Conservation (phyloP, 2,888 invertebrate species). For the Amphipyra berbera region DNA sequence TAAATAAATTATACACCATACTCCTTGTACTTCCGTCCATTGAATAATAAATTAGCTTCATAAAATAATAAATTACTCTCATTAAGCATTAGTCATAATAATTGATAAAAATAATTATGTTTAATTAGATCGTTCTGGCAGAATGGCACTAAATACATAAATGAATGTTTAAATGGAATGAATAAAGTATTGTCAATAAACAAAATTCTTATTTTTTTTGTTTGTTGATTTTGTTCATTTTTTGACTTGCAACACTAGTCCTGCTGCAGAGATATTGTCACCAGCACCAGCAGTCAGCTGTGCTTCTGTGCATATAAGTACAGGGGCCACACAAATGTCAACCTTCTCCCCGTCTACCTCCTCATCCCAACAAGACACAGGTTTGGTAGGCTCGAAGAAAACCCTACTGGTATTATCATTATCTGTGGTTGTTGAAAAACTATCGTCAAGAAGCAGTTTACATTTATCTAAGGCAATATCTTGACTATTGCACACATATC, state of each 20-base stretch:
- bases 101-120: conserved; percentile 24
- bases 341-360: conserved; percentile 84
- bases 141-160: conserved; percentile 55
- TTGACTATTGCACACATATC: conserved; percentile 94
- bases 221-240: conserved; percentile 67
- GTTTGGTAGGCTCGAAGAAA: conserved; percentile 91
- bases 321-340: conserved; percentile 95
- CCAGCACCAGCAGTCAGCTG: conserved; percentile 96
- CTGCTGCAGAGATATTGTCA: conserved; percentile 96
- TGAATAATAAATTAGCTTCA: conserved; percentile 38
- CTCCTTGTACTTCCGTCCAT: conserved; percentile 51
- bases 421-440: conserved; percentile 93
- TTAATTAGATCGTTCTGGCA: conserved; percentile 44
- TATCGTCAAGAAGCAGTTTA: conserved; percentile 94
- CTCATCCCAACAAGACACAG: conserved; percentile 96
- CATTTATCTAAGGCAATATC: conserved; percentile 85
- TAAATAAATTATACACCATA: conserved; percentile 25
- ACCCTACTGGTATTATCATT: conserved; percentile 89
- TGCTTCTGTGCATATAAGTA: conserved; percentile 95
- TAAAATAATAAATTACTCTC: conserved; percentile 43
- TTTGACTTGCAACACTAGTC: conserved; percentile 92
- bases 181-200: conserved; percentile 43
- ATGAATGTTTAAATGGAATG: conserved; percentile 53
- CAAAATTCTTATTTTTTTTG: conserved; percentile 42
- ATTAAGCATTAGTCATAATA: conserved; percentile 37